Evolutionary conservation across 2,113 vertebrate genomes (phyloP).

Genomic region (Cathartes aura): DNA sequence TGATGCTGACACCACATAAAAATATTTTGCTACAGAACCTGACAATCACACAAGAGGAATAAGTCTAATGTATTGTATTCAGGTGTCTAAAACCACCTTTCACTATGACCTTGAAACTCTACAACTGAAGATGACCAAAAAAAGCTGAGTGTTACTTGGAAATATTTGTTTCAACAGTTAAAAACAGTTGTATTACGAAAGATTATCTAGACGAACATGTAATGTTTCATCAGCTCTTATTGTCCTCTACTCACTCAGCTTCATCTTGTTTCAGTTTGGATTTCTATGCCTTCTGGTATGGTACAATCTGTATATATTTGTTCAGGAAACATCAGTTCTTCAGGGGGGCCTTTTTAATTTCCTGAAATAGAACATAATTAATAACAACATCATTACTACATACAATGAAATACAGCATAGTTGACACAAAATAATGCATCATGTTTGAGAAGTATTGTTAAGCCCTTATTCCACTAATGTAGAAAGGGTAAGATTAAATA

Average conservation of each 20-base stretch:
- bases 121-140: background rate
- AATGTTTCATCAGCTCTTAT: background rate
- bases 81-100: background rate
- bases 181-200: background rate
- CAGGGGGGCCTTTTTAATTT: background rate
- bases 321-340: background rate
- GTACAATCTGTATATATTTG: background rate
- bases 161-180: background rate
- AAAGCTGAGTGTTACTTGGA: background rate
- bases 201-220: background rate
- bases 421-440: background rate
- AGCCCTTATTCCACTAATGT: background rate
- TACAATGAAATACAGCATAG: background rate
- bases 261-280: background rate
- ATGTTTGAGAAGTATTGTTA: background rate
- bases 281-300: background rate
- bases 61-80: background rate
- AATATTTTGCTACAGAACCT: background rate
- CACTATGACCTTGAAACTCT: background rate
- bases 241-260: background rate
- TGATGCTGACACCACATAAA: background rate
- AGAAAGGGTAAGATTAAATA: background rate
- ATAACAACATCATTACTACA: background rate
- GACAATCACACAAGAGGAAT: background rate
- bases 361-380: background rate